Evolutionary conservation across 2,797 vertebrate genomes (phyloP), one percentile per base, ranked within the genome.

Genomic region (Intellagama lesueurii): DNA sequence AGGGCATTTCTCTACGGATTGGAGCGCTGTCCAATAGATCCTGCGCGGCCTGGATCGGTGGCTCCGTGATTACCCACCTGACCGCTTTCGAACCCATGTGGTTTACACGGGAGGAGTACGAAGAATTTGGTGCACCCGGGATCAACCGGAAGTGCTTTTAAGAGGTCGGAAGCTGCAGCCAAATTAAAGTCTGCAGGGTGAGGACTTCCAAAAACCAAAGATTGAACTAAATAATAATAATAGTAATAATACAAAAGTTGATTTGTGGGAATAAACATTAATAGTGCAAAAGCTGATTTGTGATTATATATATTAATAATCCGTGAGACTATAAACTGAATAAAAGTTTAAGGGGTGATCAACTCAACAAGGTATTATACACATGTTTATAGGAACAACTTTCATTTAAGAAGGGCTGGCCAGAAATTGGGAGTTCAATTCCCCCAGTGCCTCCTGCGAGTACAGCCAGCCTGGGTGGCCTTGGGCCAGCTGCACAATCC

Each of bases 21-120:
- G 93, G 93, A 0, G 94, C 94, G 0, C 94, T 94, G 0, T 94
- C 94, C 0, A 95, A 96, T 86, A 90, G 95, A 24, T 94, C 91
- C 81, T 96, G 94, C 32, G 95, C 94, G 5, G 92, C 94, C 0
- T 75, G 72, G 72, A 94, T 96, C 0, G 96, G 96, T 0, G 96
- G 94, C 22, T 96, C 96, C 44, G 89, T 96, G 0, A 82, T 96
- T 19, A 95, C 96, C 7, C 94, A 93, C 26, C 87, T 96, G 76
- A 91, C 86, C 81, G 95, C 95, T 83, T 96, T 96, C 86, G 92
- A 87, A 88, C 96, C 95, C 75, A 96, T 96, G 96, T 96, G 96
- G 96, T 93, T 96, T 88, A 96, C 96, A 0, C n/a, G 72, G 0
- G 44, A 76, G 0, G 95, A 96, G 12, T 96, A 96, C 89, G 83